These are phyloP conservation scores for Novumbra hubbsi DNA, from an alignment of 2,797 vertebrate genomes.

Conservation along the genomic window DNA sequence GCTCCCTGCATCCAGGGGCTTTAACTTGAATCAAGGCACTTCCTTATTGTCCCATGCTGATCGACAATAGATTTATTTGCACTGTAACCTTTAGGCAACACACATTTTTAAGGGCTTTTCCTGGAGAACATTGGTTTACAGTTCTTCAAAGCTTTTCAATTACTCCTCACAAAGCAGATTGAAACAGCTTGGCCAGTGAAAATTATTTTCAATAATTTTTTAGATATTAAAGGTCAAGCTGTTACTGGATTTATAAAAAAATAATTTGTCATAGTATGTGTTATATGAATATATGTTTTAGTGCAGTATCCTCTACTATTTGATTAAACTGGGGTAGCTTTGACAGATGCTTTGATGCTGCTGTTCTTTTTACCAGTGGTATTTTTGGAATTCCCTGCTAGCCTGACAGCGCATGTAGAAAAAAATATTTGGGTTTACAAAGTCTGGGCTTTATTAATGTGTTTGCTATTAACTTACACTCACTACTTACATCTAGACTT, in stretches of 20 bases:
- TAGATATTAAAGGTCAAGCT: slow-evolving; percentile 81
- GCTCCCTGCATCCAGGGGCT: background rate
- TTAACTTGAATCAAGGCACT: background rate
- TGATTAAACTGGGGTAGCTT: slow-evolving; percentile 48
- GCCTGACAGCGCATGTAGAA: slow-evolving; percentile 2
- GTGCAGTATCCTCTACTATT: slow-evolving; percentile 9
- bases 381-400: slow-evolving; percentile 5
- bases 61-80: too few species aligned
- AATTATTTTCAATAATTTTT: slow-evolving; percentile 70
- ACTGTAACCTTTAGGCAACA: slow-evolving; percentile 6
- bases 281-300: slow-evolving; percentile 38
- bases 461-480: background rate
- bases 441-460: background rate
- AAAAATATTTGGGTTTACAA: slow-evolving; percentile 26
- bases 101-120: slow-evolving; percentile 38
- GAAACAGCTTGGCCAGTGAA: slow-evolving; percentile 81
- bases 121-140: slow-evolving; percentile 62
- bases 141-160: slow-evolving; percentile 82
- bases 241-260: slow-evolving; percentile 56
- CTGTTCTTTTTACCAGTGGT: slow-evolving; percentile 3
- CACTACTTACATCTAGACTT: background rate
- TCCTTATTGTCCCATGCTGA: background rate
- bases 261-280: slow-evolving; percentile 42
- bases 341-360: slow-evolving; percentile 23
- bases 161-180: slow-evolving; percentile 80